Percentiles rank a stretch among this genome's conserved stretches.
Evolutionary conservation across 2,888 invertebrate species (phyloP).

Genomic region (Drosophila silvestris): DNA sequence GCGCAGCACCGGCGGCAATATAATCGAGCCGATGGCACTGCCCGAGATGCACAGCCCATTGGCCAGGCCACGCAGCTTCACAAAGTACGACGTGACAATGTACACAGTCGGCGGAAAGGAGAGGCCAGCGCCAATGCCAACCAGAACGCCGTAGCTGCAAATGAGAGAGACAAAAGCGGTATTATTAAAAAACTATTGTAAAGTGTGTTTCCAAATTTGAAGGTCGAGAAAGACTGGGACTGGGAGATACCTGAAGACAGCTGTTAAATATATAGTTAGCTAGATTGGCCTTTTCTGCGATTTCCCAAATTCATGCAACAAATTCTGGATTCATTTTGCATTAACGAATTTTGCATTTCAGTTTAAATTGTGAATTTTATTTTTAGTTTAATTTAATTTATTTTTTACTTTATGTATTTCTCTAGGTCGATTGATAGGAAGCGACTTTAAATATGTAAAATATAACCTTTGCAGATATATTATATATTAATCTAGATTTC

Average conservation of each 20-base stretch:
- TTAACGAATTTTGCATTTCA: not conserved
- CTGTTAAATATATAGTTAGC: not conserved
- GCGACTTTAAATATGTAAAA: not conserved
- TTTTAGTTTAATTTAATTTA: not conserved
- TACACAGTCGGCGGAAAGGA: slow-evolving; percentile 96
- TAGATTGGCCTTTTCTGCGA: not conserved
- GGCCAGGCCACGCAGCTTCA: slow-evolving; percentile 91
- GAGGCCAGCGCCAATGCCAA: slow-evolving; percentile 93
- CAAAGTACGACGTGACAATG: slow-evolving; percentile 95
- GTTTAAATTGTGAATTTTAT: not conserved
- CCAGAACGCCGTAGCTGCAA: slow-evolving; percentile 91
- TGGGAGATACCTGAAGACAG: not conserved
- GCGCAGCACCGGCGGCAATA: slow-evolving; percentile 92
- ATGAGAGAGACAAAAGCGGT: not conserved
- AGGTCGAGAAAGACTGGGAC: not conserved
- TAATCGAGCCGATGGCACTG: slow-evolving; percentile 93
- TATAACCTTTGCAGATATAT: not conserved
- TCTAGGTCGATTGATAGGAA: too few species aligned
- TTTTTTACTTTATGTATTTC: not conserved
- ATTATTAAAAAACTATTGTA: not conserved
- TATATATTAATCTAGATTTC: not conserved
- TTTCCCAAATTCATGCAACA: not conserved
- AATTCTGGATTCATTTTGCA: not conserved
- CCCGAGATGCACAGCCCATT: slow-evolving; percentile 96
- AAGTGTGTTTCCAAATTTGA: fast-evolving